These are phyloP conservation scores for Oryzaephilus surinamensis DNA, from an alignment of 1,140 invertebrate species.

Conservation along the genomic window DNA sequence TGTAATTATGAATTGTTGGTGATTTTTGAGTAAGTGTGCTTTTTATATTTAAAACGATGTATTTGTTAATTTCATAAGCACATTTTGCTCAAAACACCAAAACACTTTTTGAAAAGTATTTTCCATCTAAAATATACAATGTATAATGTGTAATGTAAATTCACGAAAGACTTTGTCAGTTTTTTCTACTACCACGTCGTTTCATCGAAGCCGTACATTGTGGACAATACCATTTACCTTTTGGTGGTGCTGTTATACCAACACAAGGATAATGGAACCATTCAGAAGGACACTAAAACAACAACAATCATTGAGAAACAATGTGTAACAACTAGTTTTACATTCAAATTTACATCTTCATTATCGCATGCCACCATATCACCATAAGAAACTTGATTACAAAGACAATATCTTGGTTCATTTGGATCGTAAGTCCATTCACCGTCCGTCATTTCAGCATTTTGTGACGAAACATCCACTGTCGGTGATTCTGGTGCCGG, in stretches of 20 bases:
- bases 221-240: constrained; percentile 98
- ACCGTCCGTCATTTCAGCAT: constrained; percentile 28
- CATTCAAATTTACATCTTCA: constrained; percentile 61
- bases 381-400: constrained; percentile 96
- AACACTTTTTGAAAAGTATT: no score
- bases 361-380: constrained; percentile 99
- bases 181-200: constrained; percentile 61
- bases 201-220: constrained; percentile 89
- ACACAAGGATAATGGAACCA: constrained; percentile 99
- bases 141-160: no score
- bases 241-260: constrained; percentile 87
- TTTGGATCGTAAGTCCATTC: constrained; percentile 81
- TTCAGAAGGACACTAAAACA: constrained; percentile 82
- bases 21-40: no score
- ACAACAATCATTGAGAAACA: neutral
- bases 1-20: no score
- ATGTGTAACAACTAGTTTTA: neutral
- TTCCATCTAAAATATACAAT: no score
- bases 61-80: no score
- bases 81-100: no score
- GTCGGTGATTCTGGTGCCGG: constrained; percentile 22
- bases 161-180: no score
- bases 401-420: constrained; percentile 93
- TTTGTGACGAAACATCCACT: constrained; percentile 20
- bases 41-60: no score